Conservation (phyloP, 2,888 invertebrate genomes). For the Torymus texanus region DNA sequence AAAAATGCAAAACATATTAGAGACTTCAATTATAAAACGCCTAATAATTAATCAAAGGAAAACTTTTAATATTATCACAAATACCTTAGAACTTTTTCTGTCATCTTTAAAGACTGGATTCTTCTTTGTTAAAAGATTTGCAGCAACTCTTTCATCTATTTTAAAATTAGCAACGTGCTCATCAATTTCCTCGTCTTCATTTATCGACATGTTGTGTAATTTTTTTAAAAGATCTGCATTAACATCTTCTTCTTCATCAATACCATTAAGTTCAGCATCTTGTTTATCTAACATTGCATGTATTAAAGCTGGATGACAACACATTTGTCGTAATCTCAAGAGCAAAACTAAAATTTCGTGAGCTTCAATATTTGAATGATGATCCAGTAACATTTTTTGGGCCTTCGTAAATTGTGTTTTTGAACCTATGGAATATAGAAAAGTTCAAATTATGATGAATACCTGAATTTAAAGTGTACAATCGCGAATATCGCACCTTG, state of each 20-base stretch:
- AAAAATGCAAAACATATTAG: constrained; percentile 24
- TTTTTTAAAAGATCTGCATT: constrained; percentile 58
- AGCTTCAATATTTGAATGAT: constrained; percentile 75
- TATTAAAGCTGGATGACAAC: constrained; percentile 92
- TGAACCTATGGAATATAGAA: constrained; percentile 58
- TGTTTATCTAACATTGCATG: constrained; percentile 78
- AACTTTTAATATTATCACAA: background rate
- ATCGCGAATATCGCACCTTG: too few relatives aligned
- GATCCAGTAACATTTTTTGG: constrained; percentile 63
- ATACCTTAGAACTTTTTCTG: constrained; percentile 80
- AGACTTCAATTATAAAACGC: background rate
- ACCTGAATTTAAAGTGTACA: too few relatives aligned
- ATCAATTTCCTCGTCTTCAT: constrained; percentile 55
- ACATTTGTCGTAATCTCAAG: constrained; percentile 90
- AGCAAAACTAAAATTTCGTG: constrained; percentile 87
- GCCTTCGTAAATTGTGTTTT: constrained; percentile 70
- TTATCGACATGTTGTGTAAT: constrained; percentile 60
- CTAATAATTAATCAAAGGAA: background rate
- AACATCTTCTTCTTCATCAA: constrained; percentile 65
- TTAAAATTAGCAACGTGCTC: constrained; percentile 40
- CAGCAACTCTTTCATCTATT: constrained; percentile 68
- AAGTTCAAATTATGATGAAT: background rate
- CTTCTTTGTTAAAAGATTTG: constrained; percentile 80
- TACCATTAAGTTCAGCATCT: constrained; percentile 73
- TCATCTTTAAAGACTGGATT: constrained; percentile 84